These are phyloP conservation scores for Pocillopora verrucosa DNA, from an alignment of 64 coral and sea anemone genomes.

Conservation along the genomic window DNA sequence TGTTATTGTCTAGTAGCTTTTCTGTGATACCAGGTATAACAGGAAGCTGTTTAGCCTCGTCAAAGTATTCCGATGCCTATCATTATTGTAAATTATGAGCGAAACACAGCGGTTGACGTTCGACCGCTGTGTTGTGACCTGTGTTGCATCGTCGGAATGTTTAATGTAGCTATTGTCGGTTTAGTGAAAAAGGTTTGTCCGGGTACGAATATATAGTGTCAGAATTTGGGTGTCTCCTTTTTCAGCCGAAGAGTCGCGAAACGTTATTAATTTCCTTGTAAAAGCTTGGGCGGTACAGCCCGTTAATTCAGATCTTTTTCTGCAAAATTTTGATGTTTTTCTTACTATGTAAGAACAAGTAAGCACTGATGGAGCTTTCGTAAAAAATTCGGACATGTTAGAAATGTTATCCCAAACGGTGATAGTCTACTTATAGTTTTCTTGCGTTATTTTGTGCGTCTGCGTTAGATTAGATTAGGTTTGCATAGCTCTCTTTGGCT, in stretches of 20 bases:
- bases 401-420: not conserved
- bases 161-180: too few relatives aligned
- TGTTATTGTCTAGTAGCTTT: not conserved
- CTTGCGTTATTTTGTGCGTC: not conserved
- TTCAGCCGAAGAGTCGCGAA: not conserved
- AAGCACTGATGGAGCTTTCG: not conserved
- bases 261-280: not conserved
- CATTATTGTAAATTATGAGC: too few relatives aligned
- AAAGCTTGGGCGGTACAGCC: not conserved
- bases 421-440: not conserved
- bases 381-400: not conserved
- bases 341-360: not conserved
- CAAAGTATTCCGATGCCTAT: not conserved
- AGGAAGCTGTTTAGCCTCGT: not conserved
- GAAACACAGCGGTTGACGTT: too few relatives aligned
- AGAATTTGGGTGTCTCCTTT: not conserved
- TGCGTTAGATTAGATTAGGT: not conserved
- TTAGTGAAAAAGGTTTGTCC: too few relatives aligned
- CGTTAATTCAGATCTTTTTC: not conserved
- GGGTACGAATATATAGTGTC: too few relatives aligned
- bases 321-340: not conserved
- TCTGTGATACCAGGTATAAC: too few relatives aligned
- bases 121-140: too few relatives aligned
- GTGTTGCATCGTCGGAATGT: too few relatives aligned
- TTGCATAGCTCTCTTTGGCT: not conserved